phyloP scores from a whole-genome alignment of 2,113 vertebrate genomes.

The Stegastes partitus region DNA sequence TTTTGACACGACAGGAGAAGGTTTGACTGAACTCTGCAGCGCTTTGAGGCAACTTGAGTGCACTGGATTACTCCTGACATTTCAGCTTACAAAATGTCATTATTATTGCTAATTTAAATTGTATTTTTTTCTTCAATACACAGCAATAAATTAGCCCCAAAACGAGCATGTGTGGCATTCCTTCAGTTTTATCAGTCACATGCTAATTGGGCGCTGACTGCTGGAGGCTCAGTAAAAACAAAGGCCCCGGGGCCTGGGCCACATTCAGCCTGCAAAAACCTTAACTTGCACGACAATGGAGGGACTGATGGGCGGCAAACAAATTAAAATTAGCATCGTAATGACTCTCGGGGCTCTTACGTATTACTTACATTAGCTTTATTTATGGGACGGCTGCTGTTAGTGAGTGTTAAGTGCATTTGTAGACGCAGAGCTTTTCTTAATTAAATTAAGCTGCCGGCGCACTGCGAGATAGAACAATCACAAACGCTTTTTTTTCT shows the following conservation, averaged over 20 bases:
- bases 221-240: constrained; percentile 54
- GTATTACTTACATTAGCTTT: constrained; percentile 45
- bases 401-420: constrained; percentile 47
- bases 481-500: constrained; percentile 17
- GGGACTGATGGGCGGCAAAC: constrained; percentile 56
- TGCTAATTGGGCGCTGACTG: constrained; percentile 65
- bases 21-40: not conserved
- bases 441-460: constrained; percentile 53
- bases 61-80: not conserved
- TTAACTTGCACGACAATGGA: constrained; percentile 68
- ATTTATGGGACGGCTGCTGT: constrained; percentile 33
- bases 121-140: not conserved
- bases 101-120: not conserved
- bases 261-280: constrained; percentile 52
- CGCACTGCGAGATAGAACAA: constrained; percentile 20
- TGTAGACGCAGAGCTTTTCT: constrained; percentile 56
- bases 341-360: constrained; percentile 45
- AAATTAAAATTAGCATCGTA: constrained; percentile 65
- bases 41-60: not conserved
- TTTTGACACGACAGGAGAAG: constrained; percentile 11
- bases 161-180: not conserved
- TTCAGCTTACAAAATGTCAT: too few relatives aligned
- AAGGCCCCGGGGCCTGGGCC: constrained; percentile 38
- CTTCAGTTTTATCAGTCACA: constrained; percentile 42
- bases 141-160: not conserved